These are phyloP conservation scores for Nansenia antarctica DNA, from an alignment of 2,113 vertebrate genomes.

Conservation along the genomic window DNA sequence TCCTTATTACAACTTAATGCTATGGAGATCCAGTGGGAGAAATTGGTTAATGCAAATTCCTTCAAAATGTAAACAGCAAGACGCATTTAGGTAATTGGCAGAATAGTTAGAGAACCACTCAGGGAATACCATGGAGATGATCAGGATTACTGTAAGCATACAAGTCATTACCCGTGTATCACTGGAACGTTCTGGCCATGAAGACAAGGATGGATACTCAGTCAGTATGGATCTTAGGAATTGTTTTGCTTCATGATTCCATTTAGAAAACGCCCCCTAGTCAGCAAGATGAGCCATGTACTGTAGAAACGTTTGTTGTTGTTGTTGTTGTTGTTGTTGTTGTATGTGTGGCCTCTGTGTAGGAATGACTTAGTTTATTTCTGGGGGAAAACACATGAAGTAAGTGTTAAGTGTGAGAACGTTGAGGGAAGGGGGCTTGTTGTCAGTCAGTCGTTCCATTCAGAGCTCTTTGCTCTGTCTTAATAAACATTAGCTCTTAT, in stretches of 20 bases:
- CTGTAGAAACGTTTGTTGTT: background rate
- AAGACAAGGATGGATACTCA: background rate
- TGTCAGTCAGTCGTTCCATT: conserved; percentile 17
- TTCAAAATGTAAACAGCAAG: conserved; percentile 51
- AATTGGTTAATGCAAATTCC: conserved; percentile 44
- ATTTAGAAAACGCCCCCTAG: background rate
- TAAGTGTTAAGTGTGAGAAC: conserved; percentile 41
- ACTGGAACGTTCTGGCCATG: conserved; percentile 26
- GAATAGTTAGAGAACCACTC: conserved; percentile 49
- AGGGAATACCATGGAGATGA: conserved; percentile 62
- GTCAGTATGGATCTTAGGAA: conserved; percentile 1
- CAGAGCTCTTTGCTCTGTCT: conserved; percentile 1
- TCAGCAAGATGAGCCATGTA: too few relatives aligned
- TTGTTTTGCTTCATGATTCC: background rate
- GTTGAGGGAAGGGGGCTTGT: conserved; percentile 28
- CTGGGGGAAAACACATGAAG: too few relatives aligned
- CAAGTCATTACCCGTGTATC: too few relatives aligned
- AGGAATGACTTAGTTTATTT: too few relatives aligned
- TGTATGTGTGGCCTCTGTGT: too few relatives aligned
- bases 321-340: too few relatives aligned
- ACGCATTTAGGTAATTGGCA: conserved; percentile 74
- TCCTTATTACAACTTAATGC: too few relatives aligned
- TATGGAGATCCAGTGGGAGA: conserved; percentile 59
- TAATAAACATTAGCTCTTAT: conserved; percentile 16
- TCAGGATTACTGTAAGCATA: conserved; percentile 43